Evolutionary conservation across 2,888 invertebrate species (phyloP), one percentile per base, ranked within the genome.

Genomic region (Plebejus anna): DNA sequence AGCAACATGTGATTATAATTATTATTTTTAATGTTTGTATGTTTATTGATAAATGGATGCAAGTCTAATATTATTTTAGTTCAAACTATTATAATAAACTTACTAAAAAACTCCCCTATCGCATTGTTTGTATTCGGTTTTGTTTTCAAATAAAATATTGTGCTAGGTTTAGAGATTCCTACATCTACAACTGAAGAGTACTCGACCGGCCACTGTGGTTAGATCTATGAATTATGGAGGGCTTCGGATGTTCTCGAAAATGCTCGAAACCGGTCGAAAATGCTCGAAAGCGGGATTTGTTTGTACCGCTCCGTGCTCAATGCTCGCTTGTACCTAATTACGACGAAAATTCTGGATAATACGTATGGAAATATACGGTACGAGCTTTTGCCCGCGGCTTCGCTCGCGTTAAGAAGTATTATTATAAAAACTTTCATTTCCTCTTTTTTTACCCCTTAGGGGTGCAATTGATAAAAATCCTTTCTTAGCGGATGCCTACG

Each of bases 311-410:
- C 66, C 32, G 28, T 36, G 13, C 16, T 66, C 32, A 16, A 36
- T 66, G 28, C 66, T 36, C 32, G 66, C 9, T 66, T 66, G 61
- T 66, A 66, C 66, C 66, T 66, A 66, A 66, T 66, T 66, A 66
- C 66, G 66, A 9, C 32, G 66, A 36, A 16, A 66, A 66, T 66
- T 66, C 32, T 13, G 5, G 32, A 66, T 7, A 5, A 32, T 66
- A 32, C 11, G 66, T 13, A 55, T 36, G 5, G 66, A 16, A 36
- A 16, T 66, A 1, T 16, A 36, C 13, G 66, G 16, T 55, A 16
- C 4, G 22, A 22, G 22, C 22, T 22, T 22, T 22, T 22, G 22
- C 22, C 22, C 22, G 22, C 22, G 22, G 22, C 22, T 22, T 22
- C 22, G 22, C 22, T 22, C 22, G 22, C 22, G 22, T 22, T 22